Conservation (phyloP, 2,113 vertebrate species). For the Melospiza melodia region DNA sequence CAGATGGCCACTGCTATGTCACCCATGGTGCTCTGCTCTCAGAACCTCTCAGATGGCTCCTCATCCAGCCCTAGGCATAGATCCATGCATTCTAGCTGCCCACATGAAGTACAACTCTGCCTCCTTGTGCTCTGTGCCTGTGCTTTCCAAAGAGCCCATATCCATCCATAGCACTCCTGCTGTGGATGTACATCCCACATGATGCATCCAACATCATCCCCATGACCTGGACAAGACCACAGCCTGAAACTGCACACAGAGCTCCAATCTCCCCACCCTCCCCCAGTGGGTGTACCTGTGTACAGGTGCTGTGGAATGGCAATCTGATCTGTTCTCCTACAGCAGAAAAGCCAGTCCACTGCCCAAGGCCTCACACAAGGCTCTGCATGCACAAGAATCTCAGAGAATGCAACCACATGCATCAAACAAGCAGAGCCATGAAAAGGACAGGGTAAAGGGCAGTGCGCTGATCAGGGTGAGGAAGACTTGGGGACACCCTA, state of each 20-base stretch:
- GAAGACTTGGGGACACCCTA: not conserved
- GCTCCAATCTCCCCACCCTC: not conserved
- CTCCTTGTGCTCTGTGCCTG: not conserved
- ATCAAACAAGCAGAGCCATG: not conserved
- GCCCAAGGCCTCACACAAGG: not conserved
- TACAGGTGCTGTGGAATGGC: not conserved
- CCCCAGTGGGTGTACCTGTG: fast-evolving
- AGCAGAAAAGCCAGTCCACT: not conserved
- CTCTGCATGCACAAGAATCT: not conserved
- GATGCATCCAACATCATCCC: not conserved
- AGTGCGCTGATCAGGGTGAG: not conserved
- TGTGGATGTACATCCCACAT: not conserved
- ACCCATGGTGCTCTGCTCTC: not conserved
- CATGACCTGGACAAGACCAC: not conserved
- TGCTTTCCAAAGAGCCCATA: not conserved
- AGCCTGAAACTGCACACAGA: not conserved
- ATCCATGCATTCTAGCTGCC: not conserved
- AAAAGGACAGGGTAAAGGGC: not conserved
- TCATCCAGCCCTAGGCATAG: not conserved
- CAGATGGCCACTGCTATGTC: not conserved
- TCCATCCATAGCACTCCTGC: not conserved
- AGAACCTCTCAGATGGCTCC: not conserved
- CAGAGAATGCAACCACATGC: fast-evolving
- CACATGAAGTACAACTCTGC: not conserved
- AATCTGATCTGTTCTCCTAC: not conserved